A percentile compares a stretch with the other conserved stretches of the same genome.
phyloP scores from a whole-genome alignment of 2,888 invertebrate species.

The Ectropis crepuscularia region DNA sequence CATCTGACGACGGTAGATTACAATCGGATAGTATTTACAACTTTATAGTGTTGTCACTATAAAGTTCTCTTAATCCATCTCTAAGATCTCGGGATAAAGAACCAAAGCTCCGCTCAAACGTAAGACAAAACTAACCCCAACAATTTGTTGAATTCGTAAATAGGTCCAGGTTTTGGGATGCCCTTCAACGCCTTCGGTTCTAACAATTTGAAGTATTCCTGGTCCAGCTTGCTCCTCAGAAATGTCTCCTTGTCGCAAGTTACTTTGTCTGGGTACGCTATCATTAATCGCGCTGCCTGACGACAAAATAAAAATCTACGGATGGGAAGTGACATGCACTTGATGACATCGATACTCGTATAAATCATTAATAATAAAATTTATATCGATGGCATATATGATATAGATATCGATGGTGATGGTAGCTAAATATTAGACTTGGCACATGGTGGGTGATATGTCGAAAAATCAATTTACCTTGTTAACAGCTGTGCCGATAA shows the following conservation, averaged over 20 bases:
- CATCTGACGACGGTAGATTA: too few relatives aligned
- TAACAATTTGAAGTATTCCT: constrained; percentile 84
- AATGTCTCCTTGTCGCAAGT: constrained; percentile 88
- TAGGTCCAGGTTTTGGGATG: constrained; percentile 85
- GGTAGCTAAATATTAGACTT: too few relatives aligned
- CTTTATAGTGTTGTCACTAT: too few relatives aligned
- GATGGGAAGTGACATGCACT: too few relatives aligned
- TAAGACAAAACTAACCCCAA: constrained; percentile 47
- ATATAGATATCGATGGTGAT: too few relatives aligned
- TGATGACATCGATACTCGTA: too few relatives aligned
- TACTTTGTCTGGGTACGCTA: constrained; percentile 84
- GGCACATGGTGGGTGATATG: too few relatives aligned
- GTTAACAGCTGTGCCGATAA: constrained; percentile 89
- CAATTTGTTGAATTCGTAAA: constrained; percentile 83
- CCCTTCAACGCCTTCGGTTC: constrained; percentile 85
- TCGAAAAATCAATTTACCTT: constrained; percentile 65
- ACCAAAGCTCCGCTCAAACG: not conserved
- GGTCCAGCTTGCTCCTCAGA: constrained; percentile 86
- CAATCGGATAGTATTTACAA: too few relatives aligned
- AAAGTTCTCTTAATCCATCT: too few relatives aligned
- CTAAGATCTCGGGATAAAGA: not conserved
- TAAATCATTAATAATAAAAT: too few relatives aligned
- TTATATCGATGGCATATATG: too few relatives aligned
- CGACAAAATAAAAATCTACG: not conserved
- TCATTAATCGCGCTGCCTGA: constrained; percentile 87